These are phyloP conservation scores for Oreonectes daqikongensis DNA, from an alignment of 2,797 vertebrate species.

Conservation along the genomic window DNA sequence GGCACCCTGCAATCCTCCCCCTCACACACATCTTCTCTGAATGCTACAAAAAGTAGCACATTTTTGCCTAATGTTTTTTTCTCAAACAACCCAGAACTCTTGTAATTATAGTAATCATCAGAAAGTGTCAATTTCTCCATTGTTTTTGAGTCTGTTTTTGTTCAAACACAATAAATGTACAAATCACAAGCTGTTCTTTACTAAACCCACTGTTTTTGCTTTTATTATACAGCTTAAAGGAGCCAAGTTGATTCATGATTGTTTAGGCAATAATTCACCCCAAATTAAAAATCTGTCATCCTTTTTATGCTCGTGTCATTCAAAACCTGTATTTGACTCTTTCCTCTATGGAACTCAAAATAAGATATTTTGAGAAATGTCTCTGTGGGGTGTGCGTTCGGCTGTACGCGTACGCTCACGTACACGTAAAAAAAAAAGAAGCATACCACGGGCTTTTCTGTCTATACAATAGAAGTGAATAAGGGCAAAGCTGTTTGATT, in stretches of 20 bases:
- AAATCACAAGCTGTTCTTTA: neutral
- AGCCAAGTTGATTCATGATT: neutral
- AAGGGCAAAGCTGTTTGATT: too few species aligned
- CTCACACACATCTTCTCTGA: conserved; percentile 18
- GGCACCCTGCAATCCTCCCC: conserved; percentile 57
- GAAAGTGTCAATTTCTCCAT: neutral
- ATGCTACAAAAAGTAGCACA: conserved; percentile 19
- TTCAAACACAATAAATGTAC: conserved; percentile 4
- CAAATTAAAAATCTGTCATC: too few species aligned
- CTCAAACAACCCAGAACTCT: conserved; percentile 25
- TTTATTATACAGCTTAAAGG: neutral
- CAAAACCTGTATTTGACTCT: too few species aligned
- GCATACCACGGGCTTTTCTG: too few species aligned
- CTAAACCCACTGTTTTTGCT: neutral
- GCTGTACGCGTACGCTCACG: too few species aligned
- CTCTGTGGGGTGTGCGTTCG: too few species aligned
- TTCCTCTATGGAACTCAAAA: too few species aligned
- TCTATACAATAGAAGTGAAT: too few species aligned
- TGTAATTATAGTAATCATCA: conserved; percentile 23
- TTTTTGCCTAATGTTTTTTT: conserved; percentile 24
- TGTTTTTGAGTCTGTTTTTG: neutral
- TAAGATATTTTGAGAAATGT: too few species aligned
- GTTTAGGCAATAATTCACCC: neutral
- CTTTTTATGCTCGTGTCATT: too few species aligned
- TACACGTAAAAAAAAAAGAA: too few species aligned